Evolutionary conservation across 2,888 invertebrate species (phyloP), one percentile per base, ranked within the genome.

Genomic region (Escarpia spicata): DNA sequence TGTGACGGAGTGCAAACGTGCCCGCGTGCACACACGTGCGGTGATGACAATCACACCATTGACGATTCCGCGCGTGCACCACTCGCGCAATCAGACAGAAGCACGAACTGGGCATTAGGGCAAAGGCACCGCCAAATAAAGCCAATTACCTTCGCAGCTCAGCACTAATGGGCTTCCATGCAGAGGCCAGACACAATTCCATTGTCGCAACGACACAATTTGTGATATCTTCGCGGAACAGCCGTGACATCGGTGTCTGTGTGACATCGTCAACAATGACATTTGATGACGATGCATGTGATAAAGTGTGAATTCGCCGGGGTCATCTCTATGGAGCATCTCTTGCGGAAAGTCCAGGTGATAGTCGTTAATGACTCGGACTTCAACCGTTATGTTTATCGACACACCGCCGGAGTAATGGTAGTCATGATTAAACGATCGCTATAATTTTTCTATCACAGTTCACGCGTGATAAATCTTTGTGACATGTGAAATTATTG

Each of bases 161-260:
- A 15, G 19, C 75, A 75, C 75, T 75, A 75, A 75, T 75, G 75
- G 75, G 19, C 19, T 26, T 26, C 26, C 6, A 6, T 26, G 75
- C n/a, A 19, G 75, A 75, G 19, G 26, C 75, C 75, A 75, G 75
- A 75, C 75, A 75, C 75, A 75, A 75, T 75, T 75, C 75, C 75
- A 75, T 75, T 75, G 75, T 75, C 75, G 3, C 75, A 75, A 75
- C 75, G n/a, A 75, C 75, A 75, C 75, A 75, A 75, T 75, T 75
- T 75, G 75, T 75, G 75, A 75, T 75, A 75, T 75, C 75, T 75
- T 75, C 75, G 3, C 75, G 26, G 75, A 75, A 75, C 75, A 75
- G 75, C 75, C 75, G 75, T 75, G 75, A 75, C 75, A 75, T 6
- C 75, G 75, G 26, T 2, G 75, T 19, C 75, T 75, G 26, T 75